Base-by-base conservation (phyloP, 2,888 invertebrate species). In the Hyles lineata region DNA sequence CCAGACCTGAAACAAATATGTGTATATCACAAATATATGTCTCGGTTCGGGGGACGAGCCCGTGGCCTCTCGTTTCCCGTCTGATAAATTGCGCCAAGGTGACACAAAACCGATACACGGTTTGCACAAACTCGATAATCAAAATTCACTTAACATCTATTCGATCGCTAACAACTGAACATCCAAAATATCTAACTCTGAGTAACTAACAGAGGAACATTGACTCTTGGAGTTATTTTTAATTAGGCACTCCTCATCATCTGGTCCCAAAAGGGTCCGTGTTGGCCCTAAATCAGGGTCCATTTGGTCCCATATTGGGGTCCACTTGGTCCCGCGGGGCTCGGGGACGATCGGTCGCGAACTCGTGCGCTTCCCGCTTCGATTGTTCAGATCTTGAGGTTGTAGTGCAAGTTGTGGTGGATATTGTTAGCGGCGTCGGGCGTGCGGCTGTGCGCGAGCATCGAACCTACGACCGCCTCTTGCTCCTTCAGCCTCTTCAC, bases 401-500 rank as follows among this genome's bases (percentile, higher is more conserved):
- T 91, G 76, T 91, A 92, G 75, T 92, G 91, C n/a, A 90, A 75
- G 63, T 82, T 87, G 59, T 87, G 87, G 74, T 92, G 91, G 8
- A 90, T 85, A 74, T 84, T 85, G 75, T 90, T 86, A 0, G 82
- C 75, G 0, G 81, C 73, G 15, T 85, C 87, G 0, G 88, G 84
- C 0, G 86, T 78, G 0, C 85, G 79, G 43, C 84, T 86, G 29
- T 87, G 87, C 0, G 86, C 86, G 0, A 95, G 81, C 19, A 94
- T 82, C 0, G 86, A 81, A 0, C 89, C 90, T 0, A 95, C 85
- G 0, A 91, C 80, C 0, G 83, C 76, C 76, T 93, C 93, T 60
- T 95, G 95, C 2, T 88, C 85, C 19, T 78, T 80, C 23, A 95
- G 90, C 61, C 93, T 89, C 70, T 84, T 85, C 69, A 92, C 93